Evolutionary conservation across 92 coral and sea anemone genomes (phyloP).

Genomic region (Actinernus sp.): DNA sequence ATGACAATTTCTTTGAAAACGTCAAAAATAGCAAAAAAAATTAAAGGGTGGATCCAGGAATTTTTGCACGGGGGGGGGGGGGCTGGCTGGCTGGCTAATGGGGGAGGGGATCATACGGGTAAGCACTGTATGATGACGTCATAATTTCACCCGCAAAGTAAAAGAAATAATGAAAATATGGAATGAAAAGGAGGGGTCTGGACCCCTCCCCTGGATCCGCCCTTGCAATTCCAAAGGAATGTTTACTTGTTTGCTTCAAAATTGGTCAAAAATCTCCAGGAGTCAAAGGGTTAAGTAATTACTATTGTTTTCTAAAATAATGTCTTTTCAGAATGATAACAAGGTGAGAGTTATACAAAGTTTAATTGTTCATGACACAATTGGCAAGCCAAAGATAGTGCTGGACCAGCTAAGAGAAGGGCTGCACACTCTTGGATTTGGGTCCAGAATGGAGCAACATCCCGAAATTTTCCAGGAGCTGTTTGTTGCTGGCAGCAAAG

Average conservation of each 20-base stretch:
- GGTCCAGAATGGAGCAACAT: constrained; percentile 7
- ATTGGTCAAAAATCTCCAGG: no score
- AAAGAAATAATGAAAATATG: no score
- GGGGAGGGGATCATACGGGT: background rate
- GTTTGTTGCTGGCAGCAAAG: constrained; percentile 16
- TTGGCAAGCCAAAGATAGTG: constrained; percentile 57
- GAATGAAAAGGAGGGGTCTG: no score
- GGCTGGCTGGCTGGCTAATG: background rate
- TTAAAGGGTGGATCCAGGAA: background rate
- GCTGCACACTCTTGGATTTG: constrained; percentile 38
- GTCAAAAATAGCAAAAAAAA: no score
- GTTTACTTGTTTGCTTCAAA: no score
- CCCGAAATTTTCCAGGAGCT: constrained; percentile 27
- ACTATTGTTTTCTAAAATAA: no score
- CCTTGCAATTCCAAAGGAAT: no score
- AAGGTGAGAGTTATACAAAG: constrained; percentile 35
- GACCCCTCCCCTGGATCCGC: no score
- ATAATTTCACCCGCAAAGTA: no score
- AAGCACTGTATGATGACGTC: no score
- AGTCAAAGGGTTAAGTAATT: no score
- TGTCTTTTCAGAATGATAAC: constrained; percentile 54
- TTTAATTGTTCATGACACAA: constrained; percentile 44
- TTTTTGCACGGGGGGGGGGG: background rate
- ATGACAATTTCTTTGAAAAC: no score
- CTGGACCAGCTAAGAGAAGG: constrained; percentile 55